Evolutionary conservation across 2,888 invertebrate species (phyloP).

Genomic region (Cyclophora punctaria): DNA sequence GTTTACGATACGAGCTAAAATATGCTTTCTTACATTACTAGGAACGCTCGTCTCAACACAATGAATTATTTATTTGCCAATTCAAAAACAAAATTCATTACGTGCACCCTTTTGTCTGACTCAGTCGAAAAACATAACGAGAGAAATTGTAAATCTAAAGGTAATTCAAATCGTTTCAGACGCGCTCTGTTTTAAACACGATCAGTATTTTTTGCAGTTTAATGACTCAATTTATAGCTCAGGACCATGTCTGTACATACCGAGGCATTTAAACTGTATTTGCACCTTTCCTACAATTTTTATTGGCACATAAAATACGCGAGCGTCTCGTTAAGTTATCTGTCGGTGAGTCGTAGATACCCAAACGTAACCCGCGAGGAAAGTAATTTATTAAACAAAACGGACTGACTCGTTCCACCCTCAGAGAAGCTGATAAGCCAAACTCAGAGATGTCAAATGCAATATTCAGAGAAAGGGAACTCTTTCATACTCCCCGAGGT

Average conservation of each 20-base stretch:
- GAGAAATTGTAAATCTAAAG: conserved; percentile 51
- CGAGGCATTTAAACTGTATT: conserved; percentile 17
- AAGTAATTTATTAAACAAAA: conserved; percentile 36
- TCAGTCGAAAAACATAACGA: conserved; percentile 35
- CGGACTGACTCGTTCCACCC: conserved; percentile 22
- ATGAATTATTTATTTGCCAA: conserved; percentile 68
- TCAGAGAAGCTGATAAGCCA: conserved; percentile 36
- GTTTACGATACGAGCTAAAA: conserved; percentile 67
- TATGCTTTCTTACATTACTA: conserved; percentile 59
- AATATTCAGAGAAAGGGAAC: conserved; percentile 55
- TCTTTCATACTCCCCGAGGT: conserved; percentile 42
- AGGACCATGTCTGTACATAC: conserved; percentile 15
- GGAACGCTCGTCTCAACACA: conserved; percentile 45
- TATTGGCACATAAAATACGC: conserved; percentile 4
- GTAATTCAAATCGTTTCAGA: conserved; percentile 30
- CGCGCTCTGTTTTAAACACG: conserved; percentile 10
- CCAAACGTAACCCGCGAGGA: conserved; percentile 7
- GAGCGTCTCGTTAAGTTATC: conserved; percentile 6
- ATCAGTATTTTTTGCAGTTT: conserved; percentile 30
- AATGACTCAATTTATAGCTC: conserved; percentile 39
- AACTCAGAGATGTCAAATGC: conserved; percentile 54
- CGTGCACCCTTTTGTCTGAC: conserved; percentile 42
- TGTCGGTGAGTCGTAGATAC: conserved; percentile 5
- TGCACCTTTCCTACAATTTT: conserved; percentile 9
- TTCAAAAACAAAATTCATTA: conserved; percentile 56